Evolutionary conservation across 2,113 vertebrate species (phyloP), one percentile per base, ranked within the genome.

Genomic region (Tretioscincus oriximinensis): DNA sequence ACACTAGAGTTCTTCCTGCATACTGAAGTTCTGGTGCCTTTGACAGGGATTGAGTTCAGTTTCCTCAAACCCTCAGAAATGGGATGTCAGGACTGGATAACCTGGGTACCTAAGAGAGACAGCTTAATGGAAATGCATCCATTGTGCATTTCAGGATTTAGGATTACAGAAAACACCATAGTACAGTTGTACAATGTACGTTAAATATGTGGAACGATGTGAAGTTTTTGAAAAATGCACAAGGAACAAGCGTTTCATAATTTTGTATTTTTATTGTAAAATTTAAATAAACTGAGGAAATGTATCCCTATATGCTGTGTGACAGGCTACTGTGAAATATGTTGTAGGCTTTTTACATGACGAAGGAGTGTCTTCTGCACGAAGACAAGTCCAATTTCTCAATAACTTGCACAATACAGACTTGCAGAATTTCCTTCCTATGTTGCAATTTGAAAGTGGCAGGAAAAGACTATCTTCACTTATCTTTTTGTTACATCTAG

Each of bases 201-300:
- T n/a, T n/a, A n/a, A n/a, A n/a, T n/a, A n/a, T n/a, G n/a, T 58
- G 21, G 65, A 26, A 49, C 18, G 3, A 29, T 8, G 28, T 31
- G 20, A 69, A 58, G 8, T 20, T 11, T 22, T 47, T 9, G 7
- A 76, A 24, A 69, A 49, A 41, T 74, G n/a, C 76, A 70, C 49
- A 61, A 20, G 41, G 21, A 70, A 61, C 18, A 68, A 51, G 14
- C 41, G 66, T 65, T 61, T 76, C 4, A 76, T 69, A 9, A 76
- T 76, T 81, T 61, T 82, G 74, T 76, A 82, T 31, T 28, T 69
- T 60, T 76, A 45, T 22, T 82, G 60, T 61, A 81, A 16, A 61
- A 60, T 76, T 81, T 76, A 76, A 75, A 75, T 75, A 73, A 73
- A 47, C 26, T 21, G 75, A 45, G n/a, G 47, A 76, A 64, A 63